Base-by-base conservation (phyloP, 2,888 invertebrate genomes). In the Lepetodrilus schrolli region DNA sequence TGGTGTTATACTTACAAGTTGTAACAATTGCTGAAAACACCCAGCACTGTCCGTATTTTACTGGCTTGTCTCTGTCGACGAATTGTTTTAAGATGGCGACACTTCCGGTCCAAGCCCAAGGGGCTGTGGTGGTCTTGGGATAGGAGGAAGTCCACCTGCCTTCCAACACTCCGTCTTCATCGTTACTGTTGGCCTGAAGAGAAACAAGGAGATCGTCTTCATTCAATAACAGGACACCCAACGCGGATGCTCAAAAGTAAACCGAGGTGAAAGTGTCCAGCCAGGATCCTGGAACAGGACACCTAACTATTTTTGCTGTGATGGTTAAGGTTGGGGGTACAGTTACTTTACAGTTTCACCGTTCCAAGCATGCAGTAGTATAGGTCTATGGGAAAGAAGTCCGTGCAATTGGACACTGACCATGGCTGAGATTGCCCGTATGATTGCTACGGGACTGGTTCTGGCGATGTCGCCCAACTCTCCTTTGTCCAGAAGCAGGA, bases 351-450 rank as follows among this genome's bases (percentile, higher is more conserved):
- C n/a, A n/a, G n/a, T n/a, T n/a, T n/a, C n/a, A n/a, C n/a, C n/a
- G n/a, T n/a, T n/a, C n/a, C n/a, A n/a, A n/a, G n/a, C n/a, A n/a
- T n/a, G n/a, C n/a, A n/a, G n/a, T n/a, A n/a, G n/a, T n/a, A n/a
- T n/a, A n/a, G n/a, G n/a, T n/a, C n/a, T n/a, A n/a, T n/a, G n/a
- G n/a, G n/a, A n/a, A n/a, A n/a, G n/a, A n/a, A n/a, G n/a, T n/a
- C n/a, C n/a, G n/a, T n/a, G n/a, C n/a, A n/a, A n/a, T n/a, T n/a
- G n/a, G n/a, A n/a, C n/a, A n/a, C 43, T 92, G 49, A 97, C 95
- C 74, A 95, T 94, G 0, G 96, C 96, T 0, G 96, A 96, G n/a
- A 97, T 92, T 0, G 95, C 94, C 70, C 97, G 93, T 0, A 93
- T 92, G 36, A 94, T 94, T 69, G 94, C 92, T 34, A 96, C 94